These are phyloP conservation scores for Otolemur crassicaudatus DNA, from an alignment of 2,797 vertebrate genomes.

Conservation along the genomic window DNA sequence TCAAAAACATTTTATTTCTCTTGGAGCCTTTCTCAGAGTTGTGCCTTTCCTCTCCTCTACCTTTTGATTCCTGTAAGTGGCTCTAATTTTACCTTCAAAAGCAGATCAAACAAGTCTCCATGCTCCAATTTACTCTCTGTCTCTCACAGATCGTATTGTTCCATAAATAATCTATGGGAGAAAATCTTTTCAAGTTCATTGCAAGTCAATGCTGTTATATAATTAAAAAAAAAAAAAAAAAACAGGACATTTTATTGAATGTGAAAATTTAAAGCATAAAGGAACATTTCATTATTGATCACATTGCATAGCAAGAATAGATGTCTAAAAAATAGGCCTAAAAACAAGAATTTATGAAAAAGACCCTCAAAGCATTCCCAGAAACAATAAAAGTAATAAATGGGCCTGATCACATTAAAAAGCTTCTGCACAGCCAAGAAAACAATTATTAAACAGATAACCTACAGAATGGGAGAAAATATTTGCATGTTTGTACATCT, in stretches of 20 bases:
- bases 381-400: too few relatives aligned
- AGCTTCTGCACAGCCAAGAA: too few relatives aligned
- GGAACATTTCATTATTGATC: neutral
- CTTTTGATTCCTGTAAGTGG: neutral
- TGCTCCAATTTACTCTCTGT: neutral
- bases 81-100: conserved; percentile 50
- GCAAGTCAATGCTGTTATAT: neutral
- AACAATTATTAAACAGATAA: too few relatives aligned
- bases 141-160: neutral
- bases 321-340: neutral
- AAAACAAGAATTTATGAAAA: too few relatives aligned
- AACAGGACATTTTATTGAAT: neutral
- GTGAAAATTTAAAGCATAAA: neutral
- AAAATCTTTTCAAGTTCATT: conserved; percentile 17
- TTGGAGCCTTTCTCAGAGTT: conserved; percentile 8
- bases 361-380: too few relatives aligned
- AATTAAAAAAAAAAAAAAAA: neutral
- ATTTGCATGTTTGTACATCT: too few relatives aligned
- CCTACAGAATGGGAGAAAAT: too few relatives aligned
- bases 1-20: neutral
- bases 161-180: neutral
- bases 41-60: neutral
- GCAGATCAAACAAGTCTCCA: neutral
- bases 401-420: too few relatives aligned
- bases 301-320: neutral